Conservation (phyloP, 2,888 invertebrate genomes). For the Eupithecia subumbrata region DNA sequence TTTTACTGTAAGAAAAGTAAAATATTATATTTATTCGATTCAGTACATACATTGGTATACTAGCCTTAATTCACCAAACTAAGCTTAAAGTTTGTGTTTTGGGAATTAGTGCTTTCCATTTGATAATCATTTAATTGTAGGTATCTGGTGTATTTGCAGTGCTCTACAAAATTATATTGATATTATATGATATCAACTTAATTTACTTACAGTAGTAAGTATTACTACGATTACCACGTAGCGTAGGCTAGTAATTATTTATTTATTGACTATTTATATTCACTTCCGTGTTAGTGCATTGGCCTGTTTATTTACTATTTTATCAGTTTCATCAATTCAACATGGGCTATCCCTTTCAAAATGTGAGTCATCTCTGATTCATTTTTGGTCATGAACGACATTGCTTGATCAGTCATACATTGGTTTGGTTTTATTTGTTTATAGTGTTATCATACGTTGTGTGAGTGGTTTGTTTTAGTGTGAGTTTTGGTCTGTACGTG, state of each 20-base stretch:
- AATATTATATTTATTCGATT: too few species aligned
- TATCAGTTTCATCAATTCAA: conserved; percentile 28
- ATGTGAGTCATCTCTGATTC: conserved; percentile 37
- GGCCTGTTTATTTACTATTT: neutral
- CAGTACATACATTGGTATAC: too few species aligned
- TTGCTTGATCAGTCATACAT: neutral
- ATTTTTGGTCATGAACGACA: neutral
- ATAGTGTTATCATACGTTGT: neutral
- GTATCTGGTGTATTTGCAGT: too few species aligned
- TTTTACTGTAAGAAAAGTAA: neutral
- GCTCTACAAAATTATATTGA: too few species aligned
- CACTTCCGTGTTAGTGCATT: conserved; percentile 2
- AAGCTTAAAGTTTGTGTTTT: too few species aligned
- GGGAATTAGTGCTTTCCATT: too few species aligned
- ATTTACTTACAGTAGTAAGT: neutral
- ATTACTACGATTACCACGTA: neutral
- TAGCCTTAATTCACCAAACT: too few species aligned
- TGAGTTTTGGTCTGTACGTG: conserved; percentile 9
- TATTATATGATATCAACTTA: too few species aligned
- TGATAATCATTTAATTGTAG: too few species aligned
- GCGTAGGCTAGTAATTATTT: neutral
- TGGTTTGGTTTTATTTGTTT: conserved; percentile 8
- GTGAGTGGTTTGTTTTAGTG: conserved; percentile 1
- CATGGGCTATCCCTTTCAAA: conserved; percentile 32
- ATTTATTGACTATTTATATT: conserved; percentile 8